Percentiles rank a stretch among this genome's conserved stretches.
These are phyloP conservation scores for Onychomys leucogaster DNA, from an alignment of 2,797 vertebrate genomes.

Conservation along the genomic window DNA sequence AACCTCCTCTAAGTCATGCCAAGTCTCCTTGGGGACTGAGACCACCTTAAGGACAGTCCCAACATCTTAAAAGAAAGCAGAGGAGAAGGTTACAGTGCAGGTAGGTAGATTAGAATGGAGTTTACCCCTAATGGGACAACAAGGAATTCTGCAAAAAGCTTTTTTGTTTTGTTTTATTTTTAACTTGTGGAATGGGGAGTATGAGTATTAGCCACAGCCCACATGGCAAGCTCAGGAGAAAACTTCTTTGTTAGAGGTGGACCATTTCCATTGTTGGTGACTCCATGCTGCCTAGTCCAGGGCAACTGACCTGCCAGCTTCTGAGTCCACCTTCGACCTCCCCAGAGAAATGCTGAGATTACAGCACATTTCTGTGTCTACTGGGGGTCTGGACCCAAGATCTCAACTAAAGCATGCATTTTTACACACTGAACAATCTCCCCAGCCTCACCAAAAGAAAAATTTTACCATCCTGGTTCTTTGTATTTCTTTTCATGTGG, in stretches of 20 bases:
- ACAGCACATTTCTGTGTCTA: not conserved
- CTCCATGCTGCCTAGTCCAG: not conserved
- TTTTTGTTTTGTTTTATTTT: not conserved
- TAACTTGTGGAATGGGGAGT: not conserved
- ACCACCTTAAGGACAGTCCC: slow-evolving; percentile 98
- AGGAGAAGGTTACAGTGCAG: not conserved
- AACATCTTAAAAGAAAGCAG: slow-evolving; percentile 89
- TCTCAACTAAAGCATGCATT: not conserved
- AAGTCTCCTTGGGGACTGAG: slow-evolving; percentile 97
- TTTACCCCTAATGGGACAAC: not conserved
- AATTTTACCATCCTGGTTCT: not conserved
- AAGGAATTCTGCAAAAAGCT: not conserved
- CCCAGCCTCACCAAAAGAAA: not conserved
- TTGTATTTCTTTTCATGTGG: not conserved
- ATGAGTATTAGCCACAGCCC: not conserved
- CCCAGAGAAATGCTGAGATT: not conserved
- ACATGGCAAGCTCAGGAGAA: not conserved
- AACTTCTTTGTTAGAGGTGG: not conserved
- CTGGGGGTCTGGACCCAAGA: not conserved
- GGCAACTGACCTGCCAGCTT: too few relatives aligned
- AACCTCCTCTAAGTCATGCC: slow-evolving; percentile 99
- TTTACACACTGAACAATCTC: not conserved
- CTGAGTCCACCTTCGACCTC: not conserved
- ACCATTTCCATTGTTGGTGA: not conserved
- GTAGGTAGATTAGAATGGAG: slow-evolving; percentile 34